Base-by-base conservation (phyloP, 2,888 invertebrate genomes). In the Coremacera marginata region DNA sequence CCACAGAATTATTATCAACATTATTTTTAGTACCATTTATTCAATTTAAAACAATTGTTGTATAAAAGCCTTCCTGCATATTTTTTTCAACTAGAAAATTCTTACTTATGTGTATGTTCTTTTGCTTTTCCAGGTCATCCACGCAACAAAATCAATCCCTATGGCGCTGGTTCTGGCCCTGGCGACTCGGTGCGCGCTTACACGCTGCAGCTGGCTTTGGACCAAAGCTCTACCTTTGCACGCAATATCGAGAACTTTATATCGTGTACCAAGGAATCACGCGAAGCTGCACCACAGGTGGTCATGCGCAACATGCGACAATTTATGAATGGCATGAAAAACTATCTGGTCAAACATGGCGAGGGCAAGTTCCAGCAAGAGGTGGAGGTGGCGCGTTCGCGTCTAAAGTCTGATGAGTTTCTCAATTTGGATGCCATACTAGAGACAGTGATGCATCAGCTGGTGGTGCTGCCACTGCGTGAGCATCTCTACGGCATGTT, bases 251-350 rank as follows among this genome's bases (percentile, higher is more conserved):
- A 96, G 89, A 95, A 97, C 90, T 98, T 98, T 88, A 96, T 98
- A 80, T 94, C 95, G 71, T 98, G 98, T 89, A 98, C 98, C 9
- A 92, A 94, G 82, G 97, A 98, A 86, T 96, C 96, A 16, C 94
- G 95, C 81, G 97, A 98, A 87, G 94, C 93, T 37, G 95, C 94
- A 84, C 97, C 97, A 0, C 95, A 95, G 89, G 92, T 96, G 77
- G 95, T 95, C 80, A 95, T 96, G 95, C 92, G 95, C 78, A 96
- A 96, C 86, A 95, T 98, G 91, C 92, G 98, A 0, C 98, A 98
- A 89, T 99, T 98, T 88, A 98, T 98, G 96, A 98, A 96, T 19
- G 98, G 98, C 76, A 98, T 99, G 94, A 98, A 98, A 89, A 99
- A 99, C 89, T 99, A 98, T 89, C 91, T 98, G 78, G 96, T 98